Percentiles rank a stretch among this genome's conserved stretches.
phyloP scores from a whole-genome alignment of 2,113 vertebrate genomes.

The Formicarius rufipectus region DNA sequence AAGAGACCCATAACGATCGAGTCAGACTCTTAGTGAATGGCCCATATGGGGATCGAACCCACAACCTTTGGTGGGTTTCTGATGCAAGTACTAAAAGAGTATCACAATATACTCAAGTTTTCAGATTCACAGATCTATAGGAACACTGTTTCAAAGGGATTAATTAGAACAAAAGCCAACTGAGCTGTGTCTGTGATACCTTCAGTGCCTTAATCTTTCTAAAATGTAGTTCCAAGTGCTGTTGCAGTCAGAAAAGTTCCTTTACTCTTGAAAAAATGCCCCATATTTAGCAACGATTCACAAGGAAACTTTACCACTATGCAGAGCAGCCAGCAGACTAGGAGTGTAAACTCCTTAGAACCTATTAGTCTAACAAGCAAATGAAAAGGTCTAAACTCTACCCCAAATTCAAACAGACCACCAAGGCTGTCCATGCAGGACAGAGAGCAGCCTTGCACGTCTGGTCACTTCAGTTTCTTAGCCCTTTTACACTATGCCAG shows the following conservation, averaged over 20 bases:
- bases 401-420: background rate
- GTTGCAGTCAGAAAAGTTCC: background rate
- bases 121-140: background rate
- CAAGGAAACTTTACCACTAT: background rate
- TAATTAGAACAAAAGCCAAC: background rate
- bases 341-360: background rate
- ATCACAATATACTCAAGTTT: background rate
- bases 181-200: background rate
- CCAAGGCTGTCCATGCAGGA: background rate
- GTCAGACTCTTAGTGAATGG: background rate
- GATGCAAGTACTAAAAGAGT: background rate
- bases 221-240: background rate
- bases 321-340: background rate
- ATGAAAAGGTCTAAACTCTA: background rate
- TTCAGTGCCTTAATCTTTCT: background rate
- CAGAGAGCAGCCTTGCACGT: background rate
- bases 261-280: background rate
- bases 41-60: background rate
- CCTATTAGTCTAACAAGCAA: background rate
- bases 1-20: background rate
- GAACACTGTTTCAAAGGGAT: background rate
- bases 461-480: background rate
- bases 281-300: background rate
- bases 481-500: background rate
- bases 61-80: background rate